Evolutionary conservation across 1,140 invertebrate genomes (phyloP), one percentile per base, ranked within the genome.

Genomic region (Ceratosolen solmsi): DNA sequence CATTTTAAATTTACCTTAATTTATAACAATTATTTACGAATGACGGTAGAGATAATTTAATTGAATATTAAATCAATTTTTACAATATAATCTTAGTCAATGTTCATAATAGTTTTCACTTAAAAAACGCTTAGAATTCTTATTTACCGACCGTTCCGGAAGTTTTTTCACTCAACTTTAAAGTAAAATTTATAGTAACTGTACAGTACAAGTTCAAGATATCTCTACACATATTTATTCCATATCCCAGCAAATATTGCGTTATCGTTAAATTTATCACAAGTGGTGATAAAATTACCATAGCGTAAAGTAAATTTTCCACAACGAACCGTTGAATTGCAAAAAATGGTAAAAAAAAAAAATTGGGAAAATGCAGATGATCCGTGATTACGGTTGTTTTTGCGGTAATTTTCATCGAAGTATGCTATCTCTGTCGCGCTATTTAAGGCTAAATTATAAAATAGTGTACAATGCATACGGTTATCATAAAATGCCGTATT

Each of bases 401-500:
- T n/a, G 4, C 25, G 56, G 56, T 27, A 58, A 58, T 58, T 25
- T 25, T 9, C 58, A 8, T 11, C 8, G 58, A 22, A 46, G 20
- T 20, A 54, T 22, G 51, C 9, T 22, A 22, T 54, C 11, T 22
- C 20, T 15, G 3, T 22, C 20, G 27, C 3, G 5, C 22, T 41
- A 38, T 41, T 70, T 22, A 38, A 41, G 8, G 22, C 30, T 38
- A 58, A 58, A 36, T 33, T 38, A 36, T 7, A 76, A 27, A 63
- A 76, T 27, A 27, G 8, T 60, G 46, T 17, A 27, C 36, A 49
- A 76, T 65, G 58, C 25, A 65, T 51, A 65, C 17, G 22, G 25
- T 33, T 30, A 41, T 49, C 75, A 49, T 65, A 65, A 65, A 77
- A 65, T 30, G 7, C 1, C 27, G 20, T 65, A 65, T 77, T 77